Evolutionary conservation across 2,113 vertebrate genomes (phyloP).

Genomic region (Megalops atlanticus): DNA sequence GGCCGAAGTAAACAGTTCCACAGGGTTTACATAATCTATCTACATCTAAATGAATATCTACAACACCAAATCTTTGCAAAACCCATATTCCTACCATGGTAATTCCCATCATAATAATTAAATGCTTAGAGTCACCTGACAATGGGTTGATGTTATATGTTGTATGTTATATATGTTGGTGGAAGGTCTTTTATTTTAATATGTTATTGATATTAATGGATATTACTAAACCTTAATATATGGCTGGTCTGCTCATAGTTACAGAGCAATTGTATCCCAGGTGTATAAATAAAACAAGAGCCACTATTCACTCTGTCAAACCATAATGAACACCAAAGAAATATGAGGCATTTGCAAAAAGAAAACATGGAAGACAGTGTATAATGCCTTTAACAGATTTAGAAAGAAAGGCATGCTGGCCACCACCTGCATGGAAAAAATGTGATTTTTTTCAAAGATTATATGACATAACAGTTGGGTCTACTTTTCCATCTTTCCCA

Average conservation of each 20-base stretch:
- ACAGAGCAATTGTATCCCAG: no score
- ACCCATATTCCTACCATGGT: slow-evolving; percentile 55
- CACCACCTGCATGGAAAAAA: neutral
- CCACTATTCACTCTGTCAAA: no score
- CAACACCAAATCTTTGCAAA: slow-evolving; percentile 40
- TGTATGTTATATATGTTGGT: slow-evolving; percentile 42
- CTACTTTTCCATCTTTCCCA: neutral
- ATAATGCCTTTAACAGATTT: neutral
- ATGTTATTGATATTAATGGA: no score
- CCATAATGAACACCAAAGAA: no score
- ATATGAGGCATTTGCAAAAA: no score
- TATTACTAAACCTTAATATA: slow-evolving; percentile 47
- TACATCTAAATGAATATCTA: no score
- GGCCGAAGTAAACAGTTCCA: slow-evolving; percentile 50
- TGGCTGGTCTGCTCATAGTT: no score
- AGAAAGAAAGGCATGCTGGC: neutral
- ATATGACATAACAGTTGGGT: neutral
- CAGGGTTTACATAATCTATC: slow-evolving; percentile 62
- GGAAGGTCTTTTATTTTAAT: no score
- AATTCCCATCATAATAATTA: neutral
- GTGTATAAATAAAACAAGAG: no score
- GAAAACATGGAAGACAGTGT: slow-evolving; percentile 34
- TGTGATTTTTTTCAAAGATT: neutral
- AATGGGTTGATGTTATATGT: no score
- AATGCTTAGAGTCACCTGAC: no score